Evolutionary conservation across 2,888 invertebrate species (phyloP).

Genomic region (Tolmerus cingulatus): DNA sequence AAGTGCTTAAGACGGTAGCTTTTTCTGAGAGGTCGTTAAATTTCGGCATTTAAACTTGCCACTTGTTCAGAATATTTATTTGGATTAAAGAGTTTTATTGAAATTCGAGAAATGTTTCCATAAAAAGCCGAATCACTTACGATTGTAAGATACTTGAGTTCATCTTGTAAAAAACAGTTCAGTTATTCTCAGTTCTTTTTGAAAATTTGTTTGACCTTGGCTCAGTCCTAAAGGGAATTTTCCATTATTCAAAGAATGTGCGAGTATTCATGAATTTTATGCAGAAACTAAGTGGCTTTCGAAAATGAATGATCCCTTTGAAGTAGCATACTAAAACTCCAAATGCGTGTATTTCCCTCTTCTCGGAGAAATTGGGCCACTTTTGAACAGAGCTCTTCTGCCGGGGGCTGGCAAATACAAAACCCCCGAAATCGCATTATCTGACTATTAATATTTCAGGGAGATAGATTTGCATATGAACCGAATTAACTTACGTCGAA

Average conservation of each 20-base stretch:
- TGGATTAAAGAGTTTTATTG: not conserved
- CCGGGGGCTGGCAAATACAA: not conserved
- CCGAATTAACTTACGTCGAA: not conserved
- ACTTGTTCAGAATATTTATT: not conserved
- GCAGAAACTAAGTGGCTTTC: not conserved
- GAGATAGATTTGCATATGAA: not conserved
- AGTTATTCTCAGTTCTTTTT: not conserved
- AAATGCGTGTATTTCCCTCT: not conserved
- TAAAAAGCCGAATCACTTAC: not conserved
- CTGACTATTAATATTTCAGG: not conserved
- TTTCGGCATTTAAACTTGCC: not conserved
- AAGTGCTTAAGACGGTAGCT: not conserved
- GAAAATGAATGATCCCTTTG: not conserved
- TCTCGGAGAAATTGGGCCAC: not conserved
- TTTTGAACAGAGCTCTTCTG: not conserved
- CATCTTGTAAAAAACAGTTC: not conserved
- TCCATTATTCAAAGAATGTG: not conserved
- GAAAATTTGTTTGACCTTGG: not conserved
- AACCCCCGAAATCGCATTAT: not conserved
- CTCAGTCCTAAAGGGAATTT: not conserved
- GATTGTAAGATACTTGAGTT: not conserved
- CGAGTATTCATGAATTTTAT: not conserved
- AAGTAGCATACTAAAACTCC: not conserved
- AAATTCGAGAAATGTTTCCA: not conserved
- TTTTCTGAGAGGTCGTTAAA: not conserved